These are phyloP conservation scores for Acrocephalus arundinaceus DNA, from an alignment of 2,113 vertebrate species.

Conservation along the genomic window DNA sequence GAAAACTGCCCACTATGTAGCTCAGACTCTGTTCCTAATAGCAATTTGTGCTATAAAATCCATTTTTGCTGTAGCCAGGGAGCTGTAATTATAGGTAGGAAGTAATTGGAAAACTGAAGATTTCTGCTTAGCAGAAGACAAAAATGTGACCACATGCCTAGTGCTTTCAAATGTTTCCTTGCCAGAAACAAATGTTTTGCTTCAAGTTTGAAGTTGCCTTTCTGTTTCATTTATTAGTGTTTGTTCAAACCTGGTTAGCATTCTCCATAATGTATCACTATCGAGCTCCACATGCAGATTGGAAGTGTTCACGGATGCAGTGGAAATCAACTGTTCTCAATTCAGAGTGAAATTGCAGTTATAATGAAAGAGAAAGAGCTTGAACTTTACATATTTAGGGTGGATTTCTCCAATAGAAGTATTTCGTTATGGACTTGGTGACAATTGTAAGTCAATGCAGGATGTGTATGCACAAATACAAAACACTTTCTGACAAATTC, in stretches of 20 bases:
- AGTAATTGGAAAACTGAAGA: not conserved
- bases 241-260: not conserved
- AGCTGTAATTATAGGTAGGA: conserved; percentile 11
- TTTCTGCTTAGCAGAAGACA: not conserved
- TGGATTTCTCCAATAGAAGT: not conserved
- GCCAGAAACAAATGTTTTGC: conserved; percentile 19
- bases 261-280: not conserved
- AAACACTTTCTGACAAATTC: not conserved
- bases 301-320: not conserved
- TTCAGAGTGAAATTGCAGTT: not conserved
- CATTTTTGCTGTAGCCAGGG: not conserved
- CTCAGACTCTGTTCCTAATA: not conserved
- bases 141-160: not conserved
- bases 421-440: not conserved
- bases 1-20: not conserved
- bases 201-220: not conserved
- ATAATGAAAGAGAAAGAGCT: not conserved
- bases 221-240: not conserved
- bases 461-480: not conserved
- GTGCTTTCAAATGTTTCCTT: not conserved
- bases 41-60: not conserved
- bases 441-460: rapidly evolving
- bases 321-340: not conserved
- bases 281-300: not conserved
- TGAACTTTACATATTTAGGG: not conserved